Conservation (phyloP, 2,113 vertebrate genomes). For the Elachura formosa region DNA sequence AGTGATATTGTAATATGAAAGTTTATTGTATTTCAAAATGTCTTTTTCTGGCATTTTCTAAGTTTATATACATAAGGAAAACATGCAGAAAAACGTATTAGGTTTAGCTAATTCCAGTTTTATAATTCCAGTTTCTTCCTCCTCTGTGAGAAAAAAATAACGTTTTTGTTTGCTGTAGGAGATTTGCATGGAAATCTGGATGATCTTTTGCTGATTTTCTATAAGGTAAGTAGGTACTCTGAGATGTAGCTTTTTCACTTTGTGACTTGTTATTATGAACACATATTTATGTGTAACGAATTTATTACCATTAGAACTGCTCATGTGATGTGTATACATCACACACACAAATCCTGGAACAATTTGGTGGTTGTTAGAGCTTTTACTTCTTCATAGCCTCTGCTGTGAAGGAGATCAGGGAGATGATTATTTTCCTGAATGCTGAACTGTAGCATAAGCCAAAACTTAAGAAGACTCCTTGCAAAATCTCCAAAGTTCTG, state of each 20-base stretch:
- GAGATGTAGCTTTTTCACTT: background rate
- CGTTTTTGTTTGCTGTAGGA: constrained; percentile 71
- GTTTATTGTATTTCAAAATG: background rate
- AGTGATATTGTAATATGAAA: too few relatives aligned
- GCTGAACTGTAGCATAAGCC: background rate
- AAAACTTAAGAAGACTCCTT: background rate
- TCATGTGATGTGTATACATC: background rate
- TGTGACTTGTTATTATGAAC: background rate
- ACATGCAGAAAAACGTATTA: background rate
- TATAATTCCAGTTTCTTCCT: background rate
- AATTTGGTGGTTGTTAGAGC: background rate
- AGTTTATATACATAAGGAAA: background rate
- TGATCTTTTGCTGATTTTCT: constrained; percentile 94
- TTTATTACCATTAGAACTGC: background rate
- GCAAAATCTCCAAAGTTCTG: background rate
- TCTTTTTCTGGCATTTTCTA: background rate
- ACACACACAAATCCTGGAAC: background rate
- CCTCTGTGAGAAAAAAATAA: background rate
- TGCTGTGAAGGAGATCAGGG: background rate
- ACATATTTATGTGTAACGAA: background rate
- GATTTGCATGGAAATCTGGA: constrained; percentile 94
- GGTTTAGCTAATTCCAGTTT: background rate
- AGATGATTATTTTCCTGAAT: background rate
- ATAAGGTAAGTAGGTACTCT: constrained; percentile 80
- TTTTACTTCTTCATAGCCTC: background rate